phyloP scores from a whole-genome alignment of 2,113 vertebrate species.

The Motacilla tschutschensis region DNA sequence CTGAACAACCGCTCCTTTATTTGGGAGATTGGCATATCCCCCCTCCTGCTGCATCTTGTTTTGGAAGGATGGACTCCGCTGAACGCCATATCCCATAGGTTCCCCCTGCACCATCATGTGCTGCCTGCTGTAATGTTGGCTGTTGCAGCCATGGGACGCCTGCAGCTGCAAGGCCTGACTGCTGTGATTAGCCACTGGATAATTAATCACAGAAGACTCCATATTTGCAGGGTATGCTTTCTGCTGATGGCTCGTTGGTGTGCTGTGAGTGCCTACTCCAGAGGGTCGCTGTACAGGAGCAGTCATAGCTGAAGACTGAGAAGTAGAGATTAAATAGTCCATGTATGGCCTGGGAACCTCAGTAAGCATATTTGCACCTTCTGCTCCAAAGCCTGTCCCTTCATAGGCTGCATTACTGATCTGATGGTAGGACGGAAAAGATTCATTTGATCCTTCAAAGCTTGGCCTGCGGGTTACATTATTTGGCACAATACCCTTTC shows the following conservation, averaged over 20 bases:
- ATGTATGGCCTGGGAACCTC: constrained; percentile 86
- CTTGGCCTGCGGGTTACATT: constrained; percentile 83
- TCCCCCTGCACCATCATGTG: constrained; percentile 84
- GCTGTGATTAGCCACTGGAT: constrained; percentile 76
- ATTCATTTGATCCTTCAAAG: constrained; percentile 84
- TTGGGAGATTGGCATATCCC: constrained; percentile 81
- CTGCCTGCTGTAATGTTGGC: constrained; percentile 81
- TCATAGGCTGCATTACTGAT: constrained; percentile 84
- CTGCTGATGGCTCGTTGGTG: constrained; percentile 69
- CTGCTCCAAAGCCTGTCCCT: constrained; percentile 79
- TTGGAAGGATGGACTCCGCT: constrained; percentile 94
- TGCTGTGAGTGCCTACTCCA: constrained; percentile 75
- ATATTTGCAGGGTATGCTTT: constrained; percentile 82
- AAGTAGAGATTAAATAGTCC: constrained; percentile 85
- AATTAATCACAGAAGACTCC: constrained; percentile 84
- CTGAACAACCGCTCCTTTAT: constrained; percentile 81
- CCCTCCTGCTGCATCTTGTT: constrained; percentile 86
- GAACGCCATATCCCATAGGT: constrained; percentile 83
- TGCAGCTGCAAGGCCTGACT: constrained; percentile 81
- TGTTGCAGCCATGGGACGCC: constrained; percentile 68
- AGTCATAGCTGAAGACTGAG: constrained; percentile 79
- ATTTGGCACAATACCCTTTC: constrained; percentile 83
- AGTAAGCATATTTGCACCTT: constrained; percentile 71
- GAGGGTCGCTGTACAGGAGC: constrained; percentile 80
- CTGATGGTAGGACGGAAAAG: constrained; percentile 86